Conservation (phyloP, 1,140 invertebrate species). For the Trichonephila clavipes region DNA sequence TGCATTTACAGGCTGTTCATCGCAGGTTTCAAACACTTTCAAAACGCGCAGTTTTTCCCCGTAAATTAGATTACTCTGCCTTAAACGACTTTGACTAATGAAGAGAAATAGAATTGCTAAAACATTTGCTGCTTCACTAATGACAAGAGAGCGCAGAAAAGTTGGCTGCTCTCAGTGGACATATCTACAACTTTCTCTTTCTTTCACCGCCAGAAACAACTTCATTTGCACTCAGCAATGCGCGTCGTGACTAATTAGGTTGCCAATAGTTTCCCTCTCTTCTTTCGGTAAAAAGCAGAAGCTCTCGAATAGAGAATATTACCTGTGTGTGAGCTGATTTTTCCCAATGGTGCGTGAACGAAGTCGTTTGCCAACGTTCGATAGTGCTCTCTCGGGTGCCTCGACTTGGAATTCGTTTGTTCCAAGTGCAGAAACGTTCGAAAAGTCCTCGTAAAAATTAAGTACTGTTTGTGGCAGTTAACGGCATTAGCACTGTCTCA, state of each 20-base stretch:
- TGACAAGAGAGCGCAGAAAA: neutral
- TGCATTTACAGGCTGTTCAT: neutral
- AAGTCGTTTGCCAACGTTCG: neutral
- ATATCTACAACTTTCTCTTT: neutral
- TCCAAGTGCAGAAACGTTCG: neutral
- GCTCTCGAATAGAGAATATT: neutral
- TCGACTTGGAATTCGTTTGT: neutral
- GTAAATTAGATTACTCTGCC: neutral
- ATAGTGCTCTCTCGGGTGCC: neutral
- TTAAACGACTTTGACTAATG: neutral
- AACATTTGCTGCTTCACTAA: neutral
- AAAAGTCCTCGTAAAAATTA: too few relatives aligned
- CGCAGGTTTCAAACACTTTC: neutral
- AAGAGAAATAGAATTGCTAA: neutral
- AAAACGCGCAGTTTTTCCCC: neutral
- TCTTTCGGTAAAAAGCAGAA: neutral
- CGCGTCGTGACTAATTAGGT: neutral
- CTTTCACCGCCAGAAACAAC: neutral
- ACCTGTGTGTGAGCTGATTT: neutral
- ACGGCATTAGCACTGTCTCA: too few relatives aligned
- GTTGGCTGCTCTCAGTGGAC: neutral
- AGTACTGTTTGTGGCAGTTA: too few relatives aligned
- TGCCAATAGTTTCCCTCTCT: conserved; percentile 6
- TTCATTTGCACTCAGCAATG: too few relatives aligned
- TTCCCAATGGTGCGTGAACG: neutral